Evolutionary conservation across 2,797 vertebrate genomes (phyloP).

Genomic region (Falco rusticolus): DNA sequence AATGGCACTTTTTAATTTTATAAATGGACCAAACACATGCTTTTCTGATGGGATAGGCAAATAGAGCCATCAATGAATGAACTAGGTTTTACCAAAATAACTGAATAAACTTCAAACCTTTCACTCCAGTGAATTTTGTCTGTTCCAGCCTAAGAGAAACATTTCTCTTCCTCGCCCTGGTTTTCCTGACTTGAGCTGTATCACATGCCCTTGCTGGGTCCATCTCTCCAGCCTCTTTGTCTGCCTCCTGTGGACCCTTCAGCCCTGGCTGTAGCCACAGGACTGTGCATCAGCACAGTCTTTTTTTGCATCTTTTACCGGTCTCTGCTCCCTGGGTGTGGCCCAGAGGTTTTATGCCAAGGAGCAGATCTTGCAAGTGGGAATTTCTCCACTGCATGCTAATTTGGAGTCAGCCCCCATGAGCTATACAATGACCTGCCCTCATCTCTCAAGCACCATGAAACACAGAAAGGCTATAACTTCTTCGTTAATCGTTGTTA

Average conservation of each 20-base stretch:
- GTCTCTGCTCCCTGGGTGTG: not conserved
- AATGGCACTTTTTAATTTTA: conserved; percentile 1
- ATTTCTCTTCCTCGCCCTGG: not conserved
- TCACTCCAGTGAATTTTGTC: not conserved
- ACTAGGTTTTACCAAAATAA: not conserved
- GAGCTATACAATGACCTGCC: not conserved
- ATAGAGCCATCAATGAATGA: conserved; percentile 4
- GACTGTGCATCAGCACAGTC: rapidly evolving
- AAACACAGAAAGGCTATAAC: not conserved
- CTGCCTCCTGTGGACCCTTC: not conserved
- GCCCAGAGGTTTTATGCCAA: not conserved
- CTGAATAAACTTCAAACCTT: not conserved
- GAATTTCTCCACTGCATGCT: not conserved
- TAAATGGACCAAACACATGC: not conserved
- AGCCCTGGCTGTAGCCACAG: not conserved
- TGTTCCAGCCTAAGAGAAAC: not conserved
- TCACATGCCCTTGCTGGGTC: not conserved
- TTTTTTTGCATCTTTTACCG: not conserved
- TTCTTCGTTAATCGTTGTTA: not conserved
- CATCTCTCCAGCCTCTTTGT: not conserved
- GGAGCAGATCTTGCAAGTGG: not conserved
- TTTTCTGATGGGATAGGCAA: not conserved
- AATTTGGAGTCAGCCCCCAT: not conserved
- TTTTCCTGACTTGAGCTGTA: not conserved
- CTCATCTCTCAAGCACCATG: not conserved